phyloP scores from a whole-genome alignment of 2,797 vertebrate genomes.

The Alectoris magna region DNA sequence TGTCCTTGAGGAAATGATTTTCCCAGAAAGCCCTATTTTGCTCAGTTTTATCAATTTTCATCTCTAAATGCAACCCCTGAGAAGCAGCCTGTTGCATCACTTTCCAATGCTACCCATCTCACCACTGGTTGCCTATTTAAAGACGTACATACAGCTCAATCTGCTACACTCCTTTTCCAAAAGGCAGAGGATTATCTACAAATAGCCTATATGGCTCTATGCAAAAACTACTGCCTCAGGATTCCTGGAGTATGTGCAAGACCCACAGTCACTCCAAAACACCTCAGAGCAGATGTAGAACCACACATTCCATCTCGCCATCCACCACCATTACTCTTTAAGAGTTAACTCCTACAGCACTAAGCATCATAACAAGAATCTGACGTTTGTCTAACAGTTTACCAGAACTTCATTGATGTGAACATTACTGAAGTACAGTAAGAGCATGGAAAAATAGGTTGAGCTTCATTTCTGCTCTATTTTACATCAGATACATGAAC shows the following conservation, averaged over 20 bases:
- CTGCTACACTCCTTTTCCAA: not conserved
- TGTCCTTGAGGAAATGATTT: not conserved
- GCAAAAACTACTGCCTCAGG: not conserved
- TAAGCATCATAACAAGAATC: not conserved
- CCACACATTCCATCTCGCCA: not conserved
- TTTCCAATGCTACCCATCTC: not conserved
- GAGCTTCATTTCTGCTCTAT: not conserved
- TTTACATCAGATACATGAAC: not conserved
- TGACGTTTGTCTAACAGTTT: not conserved
- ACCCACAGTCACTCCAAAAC: not conserved
- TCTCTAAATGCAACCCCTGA: not conserved
- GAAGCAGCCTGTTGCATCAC: not conserved
- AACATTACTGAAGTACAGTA: not conserved
- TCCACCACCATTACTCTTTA: not conserved
- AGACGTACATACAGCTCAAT: constrained; percentile 5
- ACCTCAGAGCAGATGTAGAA: not conserved
- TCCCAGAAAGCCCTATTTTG: not conserved
- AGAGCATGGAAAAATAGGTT: not conserved
- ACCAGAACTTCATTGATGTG: not conserved
- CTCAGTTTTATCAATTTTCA: not conserved
- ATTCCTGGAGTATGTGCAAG: not conserved
- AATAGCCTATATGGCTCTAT: not conserved
- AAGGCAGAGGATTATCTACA: not conserved
- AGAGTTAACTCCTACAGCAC: not conserved
- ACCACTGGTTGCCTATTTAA: not conserved